Conservation (phyloP, 2,888 invertebrate genomes). For the Palloptera scutellata region DNA sequence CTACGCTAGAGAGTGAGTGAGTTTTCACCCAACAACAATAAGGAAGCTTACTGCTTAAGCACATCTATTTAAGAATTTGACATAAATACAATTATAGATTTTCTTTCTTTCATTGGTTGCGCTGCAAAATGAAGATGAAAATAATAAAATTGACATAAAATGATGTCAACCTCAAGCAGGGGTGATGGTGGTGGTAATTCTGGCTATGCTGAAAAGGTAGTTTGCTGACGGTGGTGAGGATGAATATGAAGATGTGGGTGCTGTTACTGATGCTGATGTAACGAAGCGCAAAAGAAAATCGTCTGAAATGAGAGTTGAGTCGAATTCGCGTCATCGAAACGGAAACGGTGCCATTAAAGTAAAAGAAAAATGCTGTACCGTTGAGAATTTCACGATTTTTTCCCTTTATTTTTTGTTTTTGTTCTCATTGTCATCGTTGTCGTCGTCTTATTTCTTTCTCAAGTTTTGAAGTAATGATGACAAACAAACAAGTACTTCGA, state of each 20-base stretch:
- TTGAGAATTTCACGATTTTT: not conserved
- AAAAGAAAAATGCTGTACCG: constrained; percentile 19
- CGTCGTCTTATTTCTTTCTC: not conserved
- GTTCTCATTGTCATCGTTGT: no score
- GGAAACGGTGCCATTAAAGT: constrained; percentile 30
- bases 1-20: no score
- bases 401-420: no score
- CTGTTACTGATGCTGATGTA: no score
- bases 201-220: no score
- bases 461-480: constrained; percentile 2
- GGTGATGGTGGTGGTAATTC: not conserved
- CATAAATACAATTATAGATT: constrained; percentile 44
- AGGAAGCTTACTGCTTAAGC: constrained; percentile 39
- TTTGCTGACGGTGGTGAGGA: not conserved
- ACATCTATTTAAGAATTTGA: constrained; percentile 49
- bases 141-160: constrained; percentile 32
- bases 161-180: constrained; percentile 11
- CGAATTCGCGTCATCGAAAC: constrained; percentile 25
- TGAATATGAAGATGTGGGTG: not conserved
- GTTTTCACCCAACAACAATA: no score
- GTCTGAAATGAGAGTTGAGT: not conserved
- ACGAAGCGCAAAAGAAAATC: no score
- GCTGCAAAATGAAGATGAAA: constrained; percentile 24
- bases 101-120: not conserved
- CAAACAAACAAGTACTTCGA: not conserved